Base-by-base conservation (phyloP, 2,113 vertebrate species). In the Chionodraco myersi region DNA sequence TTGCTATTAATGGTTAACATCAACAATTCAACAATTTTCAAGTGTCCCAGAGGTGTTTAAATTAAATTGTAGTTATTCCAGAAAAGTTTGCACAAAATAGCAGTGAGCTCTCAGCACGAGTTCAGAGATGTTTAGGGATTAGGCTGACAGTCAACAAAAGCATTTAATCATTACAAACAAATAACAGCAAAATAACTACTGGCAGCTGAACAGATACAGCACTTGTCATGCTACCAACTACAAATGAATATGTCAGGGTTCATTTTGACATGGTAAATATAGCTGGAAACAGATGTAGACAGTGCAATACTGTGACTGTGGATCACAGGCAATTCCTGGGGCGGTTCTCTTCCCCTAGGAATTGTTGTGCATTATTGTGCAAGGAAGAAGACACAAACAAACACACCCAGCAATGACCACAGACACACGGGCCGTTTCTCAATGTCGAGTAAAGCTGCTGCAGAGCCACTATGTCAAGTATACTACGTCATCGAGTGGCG, bases 91-190 rank as follows among this genome's bases (percentile, higher is more conserved):
- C n/a, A 36, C 56, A 14, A 18, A 44, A 15, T 45, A 26, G 3
- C 41, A 10, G 4, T 34, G 15, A 48, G 1, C 1, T 48, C 7
- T 49, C 18, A 36, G 26, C 18, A 52, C 13, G 18, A 18, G 54
- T 18, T 10, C 47, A 26, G 41, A 26, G 53, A 26, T 57, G 26
- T 9, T 16, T 12, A 26, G n/a, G 47, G 30, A 30, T 52, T 51
- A 52, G 51, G n/a, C 64, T 59, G 41, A 36, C 41, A 57, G 61
- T 10, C 30, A 5, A 15, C 54, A 52, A 51, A 36, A 16, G 16
- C 26, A n/a, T 26, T 63, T 54, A 45, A 54, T 63, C 21, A 54
- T 63, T 74, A n/a, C n/a, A 54, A 63, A 74, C 21, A 53, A 63
- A 74, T 41, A 26, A 63, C 52, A 8, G 7, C 6, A 41, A 41